Conservation (phyloP, 2,797 vertebrate species). For the Phalanger gymnotis region DNA sequence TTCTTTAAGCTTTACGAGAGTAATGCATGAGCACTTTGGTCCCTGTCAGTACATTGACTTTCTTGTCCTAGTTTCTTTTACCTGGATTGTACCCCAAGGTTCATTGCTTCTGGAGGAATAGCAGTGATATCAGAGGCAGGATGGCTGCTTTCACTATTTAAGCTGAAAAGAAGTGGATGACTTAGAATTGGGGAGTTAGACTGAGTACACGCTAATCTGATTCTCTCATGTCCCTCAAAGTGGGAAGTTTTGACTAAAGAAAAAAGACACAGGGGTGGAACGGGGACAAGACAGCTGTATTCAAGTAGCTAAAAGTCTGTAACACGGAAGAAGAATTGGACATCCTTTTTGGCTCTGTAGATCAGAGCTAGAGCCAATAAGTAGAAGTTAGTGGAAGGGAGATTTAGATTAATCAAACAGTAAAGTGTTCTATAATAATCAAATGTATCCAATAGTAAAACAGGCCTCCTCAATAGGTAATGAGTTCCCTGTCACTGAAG, state of each 20-base stretch:
- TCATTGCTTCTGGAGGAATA: not conserved
- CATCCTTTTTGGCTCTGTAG: not conserved
- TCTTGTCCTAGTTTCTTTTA: not conserved
- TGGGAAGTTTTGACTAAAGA: not conserved
- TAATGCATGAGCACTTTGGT: not conserved
- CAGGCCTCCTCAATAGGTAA: not conserved
- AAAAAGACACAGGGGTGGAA: not conserved
- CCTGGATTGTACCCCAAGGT: not conserved
- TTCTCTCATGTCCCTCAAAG: not conserved
- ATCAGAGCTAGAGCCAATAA: not conserved
- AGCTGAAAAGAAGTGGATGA: not conserved
- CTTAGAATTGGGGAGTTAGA: not conserved
- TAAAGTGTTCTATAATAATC: not conserved
- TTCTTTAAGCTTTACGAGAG: conserved; percentile 26
- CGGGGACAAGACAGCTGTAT: not conserved
- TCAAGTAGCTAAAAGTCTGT: not conserved
- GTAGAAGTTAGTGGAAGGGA: not conserved
- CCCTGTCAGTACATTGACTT: not conserved
- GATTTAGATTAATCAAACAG: not conserved
- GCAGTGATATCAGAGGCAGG: not conserved
- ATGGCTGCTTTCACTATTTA: not conserved
- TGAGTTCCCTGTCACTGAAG: not conserved
- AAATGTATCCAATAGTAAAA: not conserved
- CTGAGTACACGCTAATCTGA: not conserved
- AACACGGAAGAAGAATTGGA: not conserved